phyloP scores from a whole-genome alignment of 1,140 invertebrate genomes.

The Brachionus paranguensis region DNA sequence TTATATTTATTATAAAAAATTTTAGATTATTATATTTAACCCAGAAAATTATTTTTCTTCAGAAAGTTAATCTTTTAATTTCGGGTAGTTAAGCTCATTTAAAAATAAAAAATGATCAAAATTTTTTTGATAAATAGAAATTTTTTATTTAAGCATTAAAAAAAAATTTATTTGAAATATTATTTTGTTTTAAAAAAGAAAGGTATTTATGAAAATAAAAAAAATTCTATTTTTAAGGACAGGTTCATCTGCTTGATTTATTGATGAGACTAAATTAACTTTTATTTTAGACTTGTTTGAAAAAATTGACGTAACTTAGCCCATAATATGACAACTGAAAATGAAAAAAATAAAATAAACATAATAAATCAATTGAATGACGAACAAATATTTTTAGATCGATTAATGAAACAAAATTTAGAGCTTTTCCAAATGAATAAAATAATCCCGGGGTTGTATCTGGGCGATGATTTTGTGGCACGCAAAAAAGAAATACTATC shows the following conservation, averaged over 20 bases:
- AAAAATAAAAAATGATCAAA: too few species aligned
- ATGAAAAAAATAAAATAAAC: background rate
- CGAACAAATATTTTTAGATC: background rate
- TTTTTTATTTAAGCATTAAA: too few species aligned
- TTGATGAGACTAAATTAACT: background rate
- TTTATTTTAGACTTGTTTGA: background rate
- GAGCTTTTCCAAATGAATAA: background rate
- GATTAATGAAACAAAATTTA: background rate
- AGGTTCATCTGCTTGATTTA: background rate
- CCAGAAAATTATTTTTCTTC: too few species aligned
- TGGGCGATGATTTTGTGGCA: background rate
- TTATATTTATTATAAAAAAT: too few species aligned
- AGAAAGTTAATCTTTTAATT: too few species aligned
- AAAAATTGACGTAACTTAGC: background rate
- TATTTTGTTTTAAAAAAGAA: too few species aligned
- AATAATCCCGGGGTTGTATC: conserved; percentile 17
- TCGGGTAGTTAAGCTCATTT: too few species aligned
- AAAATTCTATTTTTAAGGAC: background rate
- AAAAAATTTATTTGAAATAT: too few species aligned
- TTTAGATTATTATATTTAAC: too few species aligned
- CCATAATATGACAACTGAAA: background rate
- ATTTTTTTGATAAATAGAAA: too few species aligned
- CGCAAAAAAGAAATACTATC: background rate
- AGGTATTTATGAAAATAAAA: background rate
- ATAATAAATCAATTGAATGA: background rate